Base-by-base conservation (phyloP, 2,888 invertebrate species). In the Busseola fusca region DNA sequence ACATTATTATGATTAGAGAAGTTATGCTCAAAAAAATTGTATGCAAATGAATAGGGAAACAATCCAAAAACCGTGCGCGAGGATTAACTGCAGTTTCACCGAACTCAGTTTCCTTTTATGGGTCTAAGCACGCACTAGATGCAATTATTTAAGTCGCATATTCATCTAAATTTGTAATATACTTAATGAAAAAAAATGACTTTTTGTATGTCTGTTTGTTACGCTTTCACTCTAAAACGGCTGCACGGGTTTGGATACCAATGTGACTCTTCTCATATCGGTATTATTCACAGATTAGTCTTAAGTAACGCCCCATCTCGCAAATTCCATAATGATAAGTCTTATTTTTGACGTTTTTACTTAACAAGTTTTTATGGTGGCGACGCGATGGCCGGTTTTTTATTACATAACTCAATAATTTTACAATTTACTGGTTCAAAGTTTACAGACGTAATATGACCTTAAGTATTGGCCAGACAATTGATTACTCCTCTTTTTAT, bases 391-490 rank as follows among this genome's bases (percentile, higher is more conserved):
- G 6, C 37, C n/a, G 14, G 48, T 18, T 37, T 14, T 58, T 42
- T 7, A 42, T 48, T 48, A 50, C 9, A 30, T 40, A 21, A 68
- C 16, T 27, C n/a, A 48, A 30, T 45, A 1, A 45, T 50, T 63
- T 45, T 25, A 30, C 5, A 21, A 27, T 37, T 54, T 48, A 48
- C 27, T 50, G 37, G 54, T 5, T 42, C 60, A 56, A 74, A 57
- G 42, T 75, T 60, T 34, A 60, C 40, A 54, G 40, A 74, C 18
- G 25, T 60, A 34, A 48, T 10, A 40, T n/a, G 42, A 7, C 52
- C 34, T 65, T 37, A 12, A 3, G 27, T 59, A 57, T 16, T 45
- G n/a, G 27, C 30, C 50, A 50, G 27, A 45, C n/a, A 7, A 52
- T 52, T 52, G 0, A 52, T 37, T 4, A 37, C 14, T 42, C 3